Evolutionary conservation across 2,113 vertebrate genomes (phyloP), one percentile per base, ranked within the genome.

Genomic region (Corythoichthys intestinalis): DNA sequence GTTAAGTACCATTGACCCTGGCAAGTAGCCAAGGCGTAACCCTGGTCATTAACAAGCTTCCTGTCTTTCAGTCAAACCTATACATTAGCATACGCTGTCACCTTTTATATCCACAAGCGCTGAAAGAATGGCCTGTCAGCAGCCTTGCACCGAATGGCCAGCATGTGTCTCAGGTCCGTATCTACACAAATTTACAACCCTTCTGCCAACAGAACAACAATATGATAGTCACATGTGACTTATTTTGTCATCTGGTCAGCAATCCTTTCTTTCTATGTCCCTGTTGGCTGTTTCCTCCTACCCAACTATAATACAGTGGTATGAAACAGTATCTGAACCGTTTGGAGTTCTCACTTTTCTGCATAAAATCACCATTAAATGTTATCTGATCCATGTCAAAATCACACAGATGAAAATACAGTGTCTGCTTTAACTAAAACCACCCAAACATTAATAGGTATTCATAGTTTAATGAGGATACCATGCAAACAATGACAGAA

Each of bases 81-180:
- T 34, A 58, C 46, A 64, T 53, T 60, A 65, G 5, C 71, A 57
- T 76, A 65, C 3, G 44, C 78, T 85, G 84, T 87, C 84, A 84
- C 69, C 78, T 81, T 73, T 76, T 67, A 85, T 83, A 72, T 4
- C 66, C 71, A 73, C 71, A 76, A 87, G 72, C 77, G 70, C 20
- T 72, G 81, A 84, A 78, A 72, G 83, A 84, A 82, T 76, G 70
- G 72, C 54, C 78, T 87, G 86, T 87, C 87, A 85, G 83, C 84
- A 35, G 74, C 79, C 74, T 71, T 37, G 61, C 76, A 41, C 39
- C 71, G 81, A 80, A 86, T 67, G 85, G 80, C 76, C 83, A 82
- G 66, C 89, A 84, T 84, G 85, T 81, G 85, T 80, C 84, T 81
- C 60, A 71, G 85, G 81, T 82, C 80, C 69, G 66, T 72, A 81